Percentiles rank a stretch among this genome's conserved stretches.
Evolutionary conservation across 2,888 invertebrate genomes (phyloP).

Genomic region (Cryptocheilus praepositus): DNA sequence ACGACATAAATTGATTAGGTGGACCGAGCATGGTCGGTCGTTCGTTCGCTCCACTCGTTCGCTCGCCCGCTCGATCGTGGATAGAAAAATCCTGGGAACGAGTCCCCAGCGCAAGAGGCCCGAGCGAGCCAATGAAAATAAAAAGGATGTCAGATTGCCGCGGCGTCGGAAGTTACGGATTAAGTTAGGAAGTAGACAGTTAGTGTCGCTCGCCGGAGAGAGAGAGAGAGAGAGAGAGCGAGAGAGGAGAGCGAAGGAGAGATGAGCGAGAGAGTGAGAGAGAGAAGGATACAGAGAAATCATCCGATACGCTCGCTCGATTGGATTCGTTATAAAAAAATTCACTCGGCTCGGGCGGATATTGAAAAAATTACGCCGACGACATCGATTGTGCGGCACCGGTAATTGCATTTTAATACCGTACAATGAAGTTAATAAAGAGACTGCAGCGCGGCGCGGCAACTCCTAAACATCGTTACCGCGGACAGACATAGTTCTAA

Average conservation of each 20-base stretch:
- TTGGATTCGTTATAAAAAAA: conserved; percentile 1
- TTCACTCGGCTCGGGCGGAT: conserved; percentile 1
- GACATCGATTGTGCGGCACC: conserved; percentile 3
- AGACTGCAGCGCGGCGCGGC: too few relatives aligned
- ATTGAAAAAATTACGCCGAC: conserved; percentile 33
- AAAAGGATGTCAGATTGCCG: conserved; percentile 75
- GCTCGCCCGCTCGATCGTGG: conserved; percentile 55
- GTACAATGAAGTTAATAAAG: background rate
- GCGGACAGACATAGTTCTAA: too few relatives aligned
- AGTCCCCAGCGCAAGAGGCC: conserved; percentile 66
- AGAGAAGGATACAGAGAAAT: conserved; percentile 18
- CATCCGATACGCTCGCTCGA: background rate
- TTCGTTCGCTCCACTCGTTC: conserved; percentile 52
- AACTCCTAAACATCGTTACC: too few relatives aligned
- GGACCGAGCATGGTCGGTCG: conserved; percentile 63
- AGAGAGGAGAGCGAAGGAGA: conserved; percentile 19
- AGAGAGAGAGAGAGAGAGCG: conserved; percentile 22
- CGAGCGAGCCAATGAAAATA: conserved; percentile 73
- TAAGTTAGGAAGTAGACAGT: conserved; percentile 75
- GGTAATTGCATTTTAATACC: conserved; percentile 6
- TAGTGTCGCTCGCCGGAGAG: conserved; percentile 65
- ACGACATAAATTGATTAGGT: conserved; percentile 74
- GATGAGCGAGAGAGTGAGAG: conserved; percentile 25
- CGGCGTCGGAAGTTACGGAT: conserved; percentile 75
- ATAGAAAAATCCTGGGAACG: conserved; percentile 75